Evolutionary conservation across 1,140 invertebrate species (phyloP).

Genomic region (Diplogasteroides magnus): DNA sequence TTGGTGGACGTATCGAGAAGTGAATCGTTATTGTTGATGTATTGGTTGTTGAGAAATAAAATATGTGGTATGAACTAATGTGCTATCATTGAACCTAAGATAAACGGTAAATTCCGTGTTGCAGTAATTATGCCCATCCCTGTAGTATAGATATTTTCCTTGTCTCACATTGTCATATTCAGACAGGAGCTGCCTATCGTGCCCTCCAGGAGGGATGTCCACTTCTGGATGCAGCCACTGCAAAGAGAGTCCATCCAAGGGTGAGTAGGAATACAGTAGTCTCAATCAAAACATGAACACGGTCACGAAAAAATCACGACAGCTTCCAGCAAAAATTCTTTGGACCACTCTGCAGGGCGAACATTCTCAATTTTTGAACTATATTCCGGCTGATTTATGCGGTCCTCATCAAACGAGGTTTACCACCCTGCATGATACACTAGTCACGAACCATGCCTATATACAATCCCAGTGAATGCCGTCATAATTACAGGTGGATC

Average conservation of each 20-base stretch:
- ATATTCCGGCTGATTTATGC: background rate
- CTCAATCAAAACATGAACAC: no score
- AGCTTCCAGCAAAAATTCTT: no score
- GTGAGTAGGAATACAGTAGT: background rate
- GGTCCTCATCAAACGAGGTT: background rate
- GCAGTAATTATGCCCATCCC: no score
- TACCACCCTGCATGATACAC: background rate
- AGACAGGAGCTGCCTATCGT: slow-evolving; percentile 20
- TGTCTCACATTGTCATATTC: slow-evolving; percentile 25
- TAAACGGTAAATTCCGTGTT: no score
- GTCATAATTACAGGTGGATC: slow-evolving; percentile 43
- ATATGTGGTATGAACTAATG: no score
- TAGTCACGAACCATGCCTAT: background rate
- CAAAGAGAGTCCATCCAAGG: background rate
- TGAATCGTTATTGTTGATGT: no score
- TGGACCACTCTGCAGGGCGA: background rate
- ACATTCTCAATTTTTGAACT: background rate
- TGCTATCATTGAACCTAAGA: no score
- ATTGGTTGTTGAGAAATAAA: no score
- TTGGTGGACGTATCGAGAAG: no score
- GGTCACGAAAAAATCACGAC: no score
- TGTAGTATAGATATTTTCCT: background rate
- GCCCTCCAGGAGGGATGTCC: slow-evolving; percentile 41
- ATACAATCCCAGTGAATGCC: background rate
- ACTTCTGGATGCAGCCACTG: slow-evolving; percentile 33